Base-by-base conservation (phyloP, 2,797 vertebrate genomes). In the Gymnodraco acuticeps region DNA sequence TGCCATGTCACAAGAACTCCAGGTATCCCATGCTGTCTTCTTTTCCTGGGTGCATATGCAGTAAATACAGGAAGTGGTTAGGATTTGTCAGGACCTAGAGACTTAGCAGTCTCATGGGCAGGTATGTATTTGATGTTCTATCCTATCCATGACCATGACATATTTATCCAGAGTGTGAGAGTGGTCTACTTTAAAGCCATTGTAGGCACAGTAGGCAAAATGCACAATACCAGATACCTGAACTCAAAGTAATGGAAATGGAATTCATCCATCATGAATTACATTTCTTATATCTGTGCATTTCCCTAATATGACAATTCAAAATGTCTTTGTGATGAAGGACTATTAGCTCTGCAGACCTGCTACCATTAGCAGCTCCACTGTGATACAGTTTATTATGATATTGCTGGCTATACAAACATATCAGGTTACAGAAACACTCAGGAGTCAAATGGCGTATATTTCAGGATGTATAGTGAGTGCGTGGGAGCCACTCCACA, bases 401-500 rank as follows among this genome's bases (percentile, higher is more conserved):
- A 48, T 47, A 31, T 13, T 27, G 5, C 53, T 42, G 41, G 48
- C 41, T 27, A 42, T 48, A 76, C 58, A 70, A 73, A 66, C 51
- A 55, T 1, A 70, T 42, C 69, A 27, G 53, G 20, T 48, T 51
- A 53, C 52, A 53, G 70, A 80, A 58, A 64, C 59, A 68, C 73
- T 70, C 48, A 20, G 43, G 60, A 80, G 66, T 66, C 47, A 52
- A 69, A 73, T 5, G 56, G 20, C 41, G 56, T 60, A 42, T 56
- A 51, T 74, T 60, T 50, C 51, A 53, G 70, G 47, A 76, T 69
- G 63, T 77, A 65, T 23, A 59, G 70, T 1, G 10, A 68, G 66
- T 65, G 82, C n/a, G 62, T 73, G 64, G 78, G 74, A 78, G 70
- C 73, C 66, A 69, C 78, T 83, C 70, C 63, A 77, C 64, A 16